Evolutionary conservation across 2,797 vertebrate genomes (phyloP).

Genomic region (Delichon dasypus): DNA sequence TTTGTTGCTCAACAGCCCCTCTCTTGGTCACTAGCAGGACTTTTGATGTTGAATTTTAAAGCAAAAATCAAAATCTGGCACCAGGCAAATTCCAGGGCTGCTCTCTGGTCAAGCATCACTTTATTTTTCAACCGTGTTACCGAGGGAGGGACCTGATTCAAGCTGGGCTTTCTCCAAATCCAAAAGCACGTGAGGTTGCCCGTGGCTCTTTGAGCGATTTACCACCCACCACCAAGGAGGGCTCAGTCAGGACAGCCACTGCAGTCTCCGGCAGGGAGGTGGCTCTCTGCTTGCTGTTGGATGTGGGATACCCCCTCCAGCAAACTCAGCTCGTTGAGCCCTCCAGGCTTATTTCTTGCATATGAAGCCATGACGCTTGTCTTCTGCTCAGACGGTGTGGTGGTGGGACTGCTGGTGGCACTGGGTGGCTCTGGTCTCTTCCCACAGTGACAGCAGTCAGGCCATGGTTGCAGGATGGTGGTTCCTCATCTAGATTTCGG

Average conservation of each 20-base stretch:
- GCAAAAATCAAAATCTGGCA: background rate
- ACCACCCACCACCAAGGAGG: rapidly evolving
- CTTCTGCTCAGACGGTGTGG: background rate
- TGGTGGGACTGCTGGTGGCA: background rate
- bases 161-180: background rate
- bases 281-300: background rate
- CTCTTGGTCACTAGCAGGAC: background rate
- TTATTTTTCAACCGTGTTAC: background rate
- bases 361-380: background rate
- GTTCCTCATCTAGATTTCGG: background rate
- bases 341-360: rapidly evolving
- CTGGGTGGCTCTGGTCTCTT: background rate
- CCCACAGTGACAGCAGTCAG: background rate
- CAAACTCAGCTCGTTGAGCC: background rate
- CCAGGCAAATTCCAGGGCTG: background rate
- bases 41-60: background rate
- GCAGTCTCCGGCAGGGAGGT: background rate
- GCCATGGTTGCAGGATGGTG: background rate
- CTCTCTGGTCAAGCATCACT: background rate
- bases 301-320: background rate
- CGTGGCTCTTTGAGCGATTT: background rate
- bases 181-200: background rate
- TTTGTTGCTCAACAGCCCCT: background rate
- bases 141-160: background rate
- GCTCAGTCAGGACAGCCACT: background rate